Percentiles rank a stretch among this genome's conserved stretches.
These are phyloP conservation scores for Papilio glaucus DNA, from an alignment of 1,140 invertebrate species.

Conservation along the genomic window DNA sequence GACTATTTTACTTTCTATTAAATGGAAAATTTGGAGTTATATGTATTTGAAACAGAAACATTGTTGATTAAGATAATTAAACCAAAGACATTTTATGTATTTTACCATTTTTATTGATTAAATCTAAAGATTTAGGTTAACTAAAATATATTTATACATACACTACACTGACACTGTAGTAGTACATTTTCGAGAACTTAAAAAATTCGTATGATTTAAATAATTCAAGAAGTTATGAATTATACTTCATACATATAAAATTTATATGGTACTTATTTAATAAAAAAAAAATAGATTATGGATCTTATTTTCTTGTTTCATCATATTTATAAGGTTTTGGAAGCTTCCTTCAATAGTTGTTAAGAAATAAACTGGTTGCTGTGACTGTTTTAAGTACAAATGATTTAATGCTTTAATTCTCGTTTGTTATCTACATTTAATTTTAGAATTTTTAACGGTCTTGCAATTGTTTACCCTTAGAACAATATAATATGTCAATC, in stretches of 20 bases:
- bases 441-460: not conserved
- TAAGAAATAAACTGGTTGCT: not conserved
- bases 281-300: not conserved
- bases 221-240: not conserved
- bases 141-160: no score
- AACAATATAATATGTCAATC: no score
- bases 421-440: not conserved
- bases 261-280: not conserved
- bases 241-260: no score
- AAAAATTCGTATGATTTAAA: not conserved
- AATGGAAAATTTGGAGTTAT: no score
- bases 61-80: not conserved
- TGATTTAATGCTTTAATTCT: not conserved
- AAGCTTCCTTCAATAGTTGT: not conserved
- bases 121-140: no score
- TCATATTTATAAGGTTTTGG: not conserved
- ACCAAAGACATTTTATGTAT: conserved; percentile 1
- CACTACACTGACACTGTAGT: not conserved
- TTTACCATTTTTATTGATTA: not conserved
- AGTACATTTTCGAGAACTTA: not conserved
- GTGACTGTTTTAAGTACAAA: not conserved
- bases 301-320: not conserved
- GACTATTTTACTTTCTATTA: no score
- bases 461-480: no score
- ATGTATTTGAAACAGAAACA: no score